A percentile compares a stretch with the other conserved stretches of the same genome.
phyloP scores from a whole-genome alignment of 2,113 vertebrate species.

The Camelus dromedarius region DNA sequence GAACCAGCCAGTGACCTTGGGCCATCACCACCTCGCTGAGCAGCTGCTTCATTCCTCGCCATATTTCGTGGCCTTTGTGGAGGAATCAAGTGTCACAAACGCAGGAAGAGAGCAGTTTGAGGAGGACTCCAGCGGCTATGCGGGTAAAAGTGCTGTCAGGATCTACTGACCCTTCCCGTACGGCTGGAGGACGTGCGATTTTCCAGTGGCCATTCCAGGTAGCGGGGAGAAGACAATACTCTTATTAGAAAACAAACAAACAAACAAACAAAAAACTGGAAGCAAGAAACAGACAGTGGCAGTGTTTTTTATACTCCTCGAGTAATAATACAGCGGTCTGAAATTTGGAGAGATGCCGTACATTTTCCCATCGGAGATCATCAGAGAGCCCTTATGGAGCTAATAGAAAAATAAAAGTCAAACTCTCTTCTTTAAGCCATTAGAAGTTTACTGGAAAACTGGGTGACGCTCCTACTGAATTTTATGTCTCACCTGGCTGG shows the following conservation, averaged over 20 bases:
- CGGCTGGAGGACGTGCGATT: conserved; percentile 38
- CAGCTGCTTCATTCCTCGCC: conserved; percentile 53
- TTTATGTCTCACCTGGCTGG: background rate
- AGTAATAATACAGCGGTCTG: background rate
- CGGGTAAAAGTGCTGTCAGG: background rate
- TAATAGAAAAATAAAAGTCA: background rate
- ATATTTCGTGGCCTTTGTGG: background rate
- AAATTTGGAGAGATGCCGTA: background rate
- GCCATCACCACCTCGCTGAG: background rate
- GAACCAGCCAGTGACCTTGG: conserved; percentile 54
- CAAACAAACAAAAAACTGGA: background rate
- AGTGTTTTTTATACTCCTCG: background rate
- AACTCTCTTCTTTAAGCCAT: background rate
- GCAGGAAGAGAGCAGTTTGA: conserved; percentile 54
- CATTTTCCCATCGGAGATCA: background rate
- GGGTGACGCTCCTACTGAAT: background rate
- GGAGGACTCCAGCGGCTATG: background rate
- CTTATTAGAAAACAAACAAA: background rate
- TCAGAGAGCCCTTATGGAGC: background rate
- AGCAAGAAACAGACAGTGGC: background rate
- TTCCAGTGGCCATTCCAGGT: background rate
- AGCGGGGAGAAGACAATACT: background rate
- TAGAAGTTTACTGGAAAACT: background rate
- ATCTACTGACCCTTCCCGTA: conserved; percentile 53
- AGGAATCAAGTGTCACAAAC: conserved; percentile 63